Conservation (phyloP, 2,113 vertebrate species). For the Colaptes auratus region DNA sequence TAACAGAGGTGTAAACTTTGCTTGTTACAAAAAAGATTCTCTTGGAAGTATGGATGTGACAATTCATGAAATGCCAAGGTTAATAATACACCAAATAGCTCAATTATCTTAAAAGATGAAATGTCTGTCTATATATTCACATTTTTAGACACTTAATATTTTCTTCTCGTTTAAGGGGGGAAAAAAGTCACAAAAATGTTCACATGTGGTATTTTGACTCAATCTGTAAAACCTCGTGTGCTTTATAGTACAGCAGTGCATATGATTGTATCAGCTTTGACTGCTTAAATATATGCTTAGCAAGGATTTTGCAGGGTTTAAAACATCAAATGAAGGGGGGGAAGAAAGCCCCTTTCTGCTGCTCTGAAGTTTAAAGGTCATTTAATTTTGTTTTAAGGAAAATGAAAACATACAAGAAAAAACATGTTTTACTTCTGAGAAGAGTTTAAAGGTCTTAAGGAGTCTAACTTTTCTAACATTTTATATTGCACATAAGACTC, state of each 20-base stretch:
- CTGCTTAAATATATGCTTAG: background rate
- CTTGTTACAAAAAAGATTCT: background rate
- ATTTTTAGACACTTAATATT: background rate
- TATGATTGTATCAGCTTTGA: background rate
- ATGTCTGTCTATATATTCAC: background rate
- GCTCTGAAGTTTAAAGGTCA: background rate
- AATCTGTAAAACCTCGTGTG: background rate
- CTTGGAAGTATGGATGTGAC: background rate
- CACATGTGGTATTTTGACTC: background rate
- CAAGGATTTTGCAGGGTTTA: background rate
- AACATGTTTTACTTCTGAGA: background rate
- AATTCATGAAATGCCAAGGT: constrained; percentile 2
- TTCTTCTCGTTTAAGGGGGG: background rate
- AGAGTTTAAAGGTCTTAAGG: background rate
- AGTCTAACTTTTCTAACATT: background rate
- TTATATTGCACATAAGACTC: background rate
- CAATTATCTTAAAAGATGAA: background rate
- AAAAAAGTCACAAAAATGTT: background rate
- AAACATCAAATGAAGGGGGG: background rate
- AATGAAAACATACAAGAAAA: background rate
- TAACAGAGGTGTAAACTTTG: background rate
- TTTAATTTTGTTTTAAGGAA: background rate
- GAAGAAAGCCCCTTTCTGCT: background rate
- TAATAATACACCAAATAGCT: background rate
- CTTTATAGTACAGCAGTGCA: background rate